phyloP scores from a whole-genome alignment of 2,113 vertebrate genomes.

The Vulpes ferrilata region DNA sequence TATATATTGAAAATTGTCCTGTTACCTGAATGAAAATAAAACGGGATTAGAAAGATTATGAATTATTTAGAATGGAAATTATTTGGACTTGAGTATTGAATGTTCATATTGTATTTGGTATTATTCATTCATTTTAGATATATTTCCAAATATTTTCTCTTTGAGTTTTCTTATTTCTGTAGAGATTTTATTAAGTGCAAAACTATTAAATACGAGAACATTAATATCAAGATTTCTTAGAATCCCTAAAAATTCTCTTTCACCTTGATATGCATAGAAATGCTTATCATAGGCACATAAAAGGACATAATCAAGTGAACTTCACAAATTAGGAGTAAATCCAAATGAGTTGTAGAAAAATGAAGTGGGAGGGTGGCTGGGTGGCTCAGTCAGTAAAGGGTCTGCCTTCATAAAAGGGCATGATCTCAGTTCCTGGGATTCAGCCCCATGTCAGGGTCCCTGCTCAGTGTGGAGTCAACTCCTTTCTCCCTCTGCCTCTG shows the following conservation, averaged over 20 bases:
- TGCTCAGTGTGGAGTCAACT: background rate
- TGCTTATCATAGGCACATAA: background rate
- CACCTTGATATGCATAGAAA: background rate
- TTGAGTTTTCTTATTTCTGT: background rate
- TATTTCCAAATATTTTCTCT: background rate
- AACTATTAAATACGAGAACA: conserved; percentile 39
- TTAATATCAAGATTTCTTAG: background rate
- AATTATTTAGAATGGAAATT: conserved; percentile 52
- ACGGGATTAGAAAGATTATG: conserved; percentile 6
- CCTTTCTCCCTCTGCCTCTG: background rate
- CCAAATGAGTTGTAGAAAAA: background rate
- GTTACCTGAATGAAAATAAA: conserved; percentile 58
- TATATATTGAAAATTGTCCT: conserved; percentile 52
- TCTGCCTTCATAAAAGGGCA: background rate
- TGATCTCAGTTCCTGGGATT: background rate
- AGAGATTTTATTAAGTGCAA: background rate
- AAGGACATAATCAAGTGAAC: conserved; percentile 7
- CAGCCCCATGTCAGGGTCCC: background rate
- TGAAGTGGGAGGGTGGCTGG: background rate
- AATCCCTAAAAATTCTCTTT: background rate
- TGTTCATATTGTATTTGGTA: conserved; percentile 53
- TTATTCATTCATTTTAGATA: background rate
- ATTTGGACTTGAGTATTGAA: conserved; percentile 44
- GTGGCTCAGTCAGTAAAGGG: background rate
- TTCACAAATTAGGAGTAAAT: background rate